These are phyloP conservation scores for Temnothorax longispinosus DNA, from an alignment of 1,140 invertebrate species.

Conservation along the genomic window DNA sequence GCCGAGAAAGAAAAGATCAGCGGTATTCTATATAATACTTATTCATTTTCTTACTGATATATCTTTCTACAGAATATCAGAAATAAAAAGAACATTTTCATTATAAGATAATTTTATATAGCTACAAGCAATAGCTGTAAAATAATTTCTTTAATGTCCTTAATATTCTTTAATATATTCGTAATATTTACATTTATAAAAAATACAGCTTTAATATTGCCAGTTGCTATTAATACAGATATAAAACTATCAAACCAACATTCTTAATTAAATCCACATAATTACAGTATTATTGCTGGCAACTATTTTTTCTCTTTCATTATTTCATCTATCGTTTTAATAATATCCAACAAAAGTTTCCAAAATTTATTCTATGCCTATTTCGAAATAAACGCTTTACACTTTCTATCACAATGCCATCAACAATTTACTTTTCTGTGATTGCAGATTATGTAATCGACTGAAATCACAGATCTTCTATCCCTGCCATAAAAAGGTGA, in stretches of 20 bases:
- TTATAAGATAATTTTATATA: not conserved
- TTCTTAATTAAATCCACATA: not conserved
- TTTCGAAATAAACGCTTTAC: not conserved
- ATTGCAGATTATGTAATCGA: conserved; percentile 79
- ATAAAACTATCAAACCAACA: not conserved
- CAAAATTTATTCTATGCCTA: not conserved
- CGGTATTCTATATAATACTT: conserved; percentile 64
- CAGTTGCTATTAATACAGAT: not conserved
- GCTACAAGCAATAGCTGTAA: not conserved
- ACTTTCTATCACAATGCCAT: not conserved
- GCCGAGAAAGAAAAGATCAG: conserved; percentile 78
- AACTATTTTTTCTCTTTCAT: not conserved
- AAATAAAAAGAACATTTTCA: not conserved
- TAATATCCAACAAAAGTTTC: not conserved
- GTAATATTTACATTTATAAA: not conserved
- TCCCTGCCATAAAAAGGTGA: conserved; percentile 91
- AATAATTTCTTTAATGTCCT: not conserved
- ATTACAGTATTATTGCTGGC: not conserved
- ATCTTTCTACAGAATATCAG: not conserved
- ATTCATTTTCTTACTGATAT: not conserved
- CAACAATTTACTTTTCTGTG: not conserved
- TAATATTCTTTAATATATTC: not conserved
- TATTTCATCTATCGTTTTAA: not conserved
- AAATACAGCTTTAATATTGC: not conserved
- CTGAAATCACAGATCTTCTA: conserved; percentile 80